These are phyloP conservation scores for Amblyjoppa proteus DNA, from an alignment of 2,888 invertebrate species.

Conservation along the genomic window DNA sequence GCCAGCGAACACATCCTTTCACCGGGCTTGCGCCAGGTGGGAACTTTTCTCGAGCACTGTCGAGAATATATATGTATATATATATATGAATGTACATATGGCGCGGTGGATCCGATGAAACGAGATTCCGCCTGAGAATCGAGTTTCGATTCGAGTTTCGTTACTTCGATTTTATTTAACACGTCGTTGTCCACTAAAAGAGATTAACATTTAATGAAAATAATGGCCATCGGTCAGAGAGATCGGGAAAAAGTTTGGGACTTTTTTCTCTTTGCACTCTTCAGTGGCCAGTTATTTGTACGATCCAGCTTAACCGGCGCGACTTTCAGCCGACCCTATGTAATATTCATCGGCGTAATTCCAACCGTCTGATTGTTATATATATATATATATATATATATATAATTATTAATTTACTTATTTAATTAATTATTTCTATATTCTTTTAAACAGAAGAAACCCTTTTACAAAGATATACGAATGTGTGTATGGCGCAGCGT, in stretches of 20 bases:
- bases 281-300: neutral
- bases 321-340: no score
- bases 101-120: neutral
- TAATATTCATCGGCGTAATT: slow-evolving; percentile 22
- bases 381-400: no score
- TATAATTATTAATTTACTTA: no score
- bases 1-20: slow-evolving; percentile 25
- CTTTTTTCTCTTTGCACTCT: neutral
- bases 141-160: neutral
- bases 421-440: no score
- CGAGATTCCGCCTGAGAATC: neutral
- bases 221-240: no score
- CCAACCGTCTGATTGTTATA: slow-evolving; percentile 38
- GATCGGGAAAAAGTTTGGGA: no score
- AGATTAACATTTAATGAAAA: no score
- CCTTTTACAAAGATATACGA: no score
- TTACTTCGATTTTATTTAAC: neutral
- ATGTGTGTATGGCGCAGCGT: neutral
- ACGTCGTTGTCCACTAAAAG: neutral
- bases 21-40: slow-evolving; percentile 33
- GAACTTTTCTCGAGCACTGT: slow-evolving; percentile 16
- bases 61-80: neutral
- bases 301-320: neutral
- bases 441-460: no score
- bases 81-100: no score